Evolutionary conservation across 2,888 invertebrate species (phyloP), one percentile per base, ranked within the genome.

Genomic region (Ceramica pisi): DNA sequence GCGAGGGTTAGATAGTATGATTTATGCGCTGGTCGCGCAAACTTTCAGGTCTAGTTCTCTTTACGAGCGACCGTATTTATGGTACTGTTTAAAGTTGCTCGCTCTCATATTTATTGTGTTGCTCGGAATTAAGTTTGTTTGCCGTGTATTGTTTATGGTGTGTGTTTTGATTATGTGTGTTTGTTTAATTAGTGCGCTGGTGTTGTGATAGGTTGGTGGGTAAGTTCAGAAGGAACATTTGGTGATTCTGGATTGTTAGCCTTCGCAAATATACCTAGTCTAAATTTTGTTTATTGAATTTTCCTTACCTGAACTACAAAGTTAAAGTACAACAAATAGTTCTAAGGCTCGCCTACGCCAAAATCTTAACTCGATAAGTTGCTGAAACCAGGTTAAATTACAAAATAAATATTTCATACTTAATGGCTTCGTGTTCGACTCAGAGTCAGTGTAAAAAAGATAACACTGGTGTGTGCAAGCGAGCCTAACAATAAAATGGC

Each of bases 11-110:
- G 80, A 68, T 76, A 87, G 87, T 90, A 89, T 91, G 91, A 91
- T 91, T 90, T 91, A 91, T 90, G 83, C 86, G 83, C 79, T 71
- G 82, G 79, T 76, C 87, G 86, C 83, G 75, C 81, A 83, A 88
- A 90, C 84, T 88, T 88, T 82, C 83, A 88, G 86, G 86, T 87
- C 88, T 87, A 88, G 87, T 84, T 87, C 81, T 85, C 87, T 93
- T 92, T 92, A 93, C 91, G 92, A 91, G 87, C 89, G 83, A 78
- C 82, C 84, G 88, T 92, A 91, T 94, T 92, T 93, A 93, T 92
- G 91, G 89, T 87, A 83, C 88, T 87, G 89, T 91, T 90, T 90
- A 89, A 93, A 93, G 90, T 94, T 92, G 86, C 78, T 72, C 65
- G 80, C 73, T 77, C 79, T 81, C 75, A 76, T 82, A 84, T 86